Evolutionary conservation across 2,888 invertebrate genomes (phyloP).

Genomic region (Miltochrista miniata): DNA sequence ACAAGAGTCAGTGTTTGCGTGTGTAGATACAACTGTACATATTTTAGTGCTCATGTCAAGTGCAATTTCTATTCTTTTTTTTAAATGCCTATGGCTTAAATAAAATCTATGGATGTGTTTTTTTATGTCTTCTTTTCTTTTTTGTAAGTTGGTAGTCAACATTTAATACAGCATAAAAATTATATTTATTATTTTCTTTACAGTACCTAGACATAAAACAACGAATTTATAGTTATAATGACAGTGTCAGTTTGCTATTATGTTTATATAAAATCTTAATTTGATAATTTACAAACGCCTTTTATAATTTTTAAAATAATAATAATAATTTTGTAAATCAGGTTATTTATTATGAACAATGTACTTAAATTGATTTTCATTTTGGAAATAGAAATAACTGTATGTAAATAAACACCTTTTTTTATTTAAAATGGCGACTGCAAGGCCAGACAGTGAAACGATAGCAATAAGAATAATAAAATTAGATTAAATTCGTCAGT

Average conservation of each 20-base stretch:
- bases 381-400: constrained; percentile 9
- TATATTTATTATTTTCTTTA: neutral
- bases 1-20: constrained; percentile 75
- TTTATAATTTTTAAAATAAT: too few species aligned
- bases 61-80: constrained; percentile 28
- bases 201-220: constrained; percentile 23
- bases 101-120: neutral
- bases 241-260: neutral
- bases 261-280: neutral
- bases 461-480: constrained; percentile 70
- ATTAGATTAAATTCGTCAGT: constrained; percentile 52
- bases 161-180: neutral
- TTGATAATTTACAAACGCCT: neutral
- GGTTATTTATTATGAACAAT: neutral
- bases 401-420: constrained; percentile 23
- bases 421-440: constrained; percentile 24
- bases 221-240: constrained; percentile 35
- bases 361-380: constrained; percentile 31
- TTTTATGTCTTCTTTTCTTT: neutral
- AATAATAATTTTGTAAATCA: too few species aligned
- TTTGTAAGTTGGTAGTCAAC: neutral
- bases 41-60: constrained; percentile 18
- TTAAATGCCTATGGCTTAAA: neutral
- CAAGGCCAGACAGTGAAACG: constrained; percentile 16
- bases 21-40: constrained; percentile 73